phyloP scores from a whole-genome alignment of 1,140 invertebrate genomes.

The Amyelois transitella region DNA sequence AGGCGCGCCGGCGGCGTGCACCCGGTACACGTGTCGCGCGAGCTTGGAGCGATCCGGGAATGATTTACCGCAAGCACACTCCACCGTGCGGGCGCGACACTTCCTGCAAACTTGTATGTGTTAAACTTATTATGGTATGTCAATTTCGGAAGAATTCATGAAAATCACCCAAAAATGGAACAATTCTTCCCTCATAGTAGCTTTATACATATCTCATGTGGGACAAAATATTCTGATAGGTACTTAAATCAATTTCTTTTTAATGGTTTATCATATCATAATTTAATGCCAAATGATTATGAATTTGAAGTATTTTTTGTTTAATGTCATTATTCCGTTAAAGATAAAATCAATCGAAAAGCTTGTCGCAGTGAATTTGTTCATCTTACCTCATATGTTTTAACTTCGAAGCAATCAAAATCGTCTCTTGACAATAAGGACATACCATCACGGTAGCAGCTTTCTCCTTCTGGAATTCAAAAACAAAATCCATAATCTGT shows the following conservation, averaged over 20 bases:
- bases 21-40: neutral
- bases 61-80: neutral
- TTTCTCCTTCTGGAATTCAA: neutral
- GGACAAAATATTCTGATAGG: too few relatives aligned
- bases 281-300: too few relatives aligned
- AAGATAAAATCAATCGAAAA: too few relatives aligned
- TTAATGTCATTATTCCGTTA: too few relatives aligned
- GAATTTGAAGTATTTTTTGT: too few relatives aligned
- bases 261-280: too few relatives aligned
- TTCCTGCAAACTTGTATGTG: neutral
- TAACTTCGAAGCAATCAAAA: neutral
- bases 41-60: neutral
- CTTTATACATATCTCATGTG: too few relatives aligned
- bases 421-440: neutral
- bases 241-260: too few relatives aligned
- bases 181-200: too few relatives aligned
- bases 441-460: neutral
- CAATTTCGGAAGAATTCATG: too few relatives aligned
- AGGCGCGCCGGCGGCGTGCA: neutral
- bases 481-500: neutral
- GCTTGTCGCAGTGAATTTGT: neutral
- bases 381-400: neutral
- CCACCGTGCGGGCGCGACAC: neutral
- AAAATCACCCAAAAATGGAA: too few relatives aligned
- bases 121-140: neutral